Base-by-base conservation (phyloP, 2,888 invertebrate genomes). In the Lochmaea crataegi region DNA sequence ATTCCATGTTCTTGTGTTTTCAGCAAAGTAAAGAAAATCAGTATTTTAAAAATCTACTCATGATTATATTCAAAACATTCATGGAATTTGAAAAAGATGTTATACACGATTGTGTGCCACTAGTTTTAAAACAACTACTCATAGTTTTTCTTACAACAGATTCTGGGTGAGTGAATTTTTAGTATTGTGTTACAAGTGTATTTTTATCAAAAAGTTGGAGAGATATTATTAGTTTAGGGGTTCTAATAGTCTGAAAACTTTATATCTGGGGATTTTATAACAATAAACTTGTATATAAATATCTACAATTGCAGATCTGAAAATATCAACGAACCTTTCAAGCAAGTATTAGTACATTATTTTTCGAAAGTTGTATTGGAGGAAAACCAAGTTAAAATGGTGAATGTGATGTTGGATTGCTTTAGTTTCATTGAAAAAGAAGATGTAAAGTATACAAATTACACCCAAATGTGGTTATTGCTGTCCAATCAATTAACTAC, bases 391-490 rank as follows among this genome's bases (percentile, higher is more conserved):
- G 12, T 73, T 22, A 69, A 74, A 65, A 66, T 77, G 38, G 42
- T 72, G 6, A 68, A 75, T 18, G 63, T 73, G 9, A 26, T 80
- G 11, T 74, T 79, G 45, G 69, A 60, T 10, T 68, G 73, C 57
- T 75, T 78, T 38, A 65, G 65, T 16, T 73, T 72, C 16, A 42
- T 69, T 18, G 68, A 75, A 67, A 73, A 72, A n/a, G 61, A 67
- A 1, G 73, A 78, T 42, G 61, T 65, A 18, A 79, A 77, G 70
- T 75, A 72, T 9, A 22, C 70, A 10, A 76, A 74, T 70, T 74
- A 78, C 14, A 72, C 70, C 2, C 76, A 78, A 71, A 74, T 80
- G 41, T 81, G 81, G 81, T 60, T 77, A 51, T 74, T 71, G 53
- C 69, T 77, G 22, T 73, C 71, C 1, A 68, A 71, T 22, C 73